phyloP scores from a whole-genome alignment of 2,888 invertebrate genomes.

The Physocephala rufipes region DNA sequence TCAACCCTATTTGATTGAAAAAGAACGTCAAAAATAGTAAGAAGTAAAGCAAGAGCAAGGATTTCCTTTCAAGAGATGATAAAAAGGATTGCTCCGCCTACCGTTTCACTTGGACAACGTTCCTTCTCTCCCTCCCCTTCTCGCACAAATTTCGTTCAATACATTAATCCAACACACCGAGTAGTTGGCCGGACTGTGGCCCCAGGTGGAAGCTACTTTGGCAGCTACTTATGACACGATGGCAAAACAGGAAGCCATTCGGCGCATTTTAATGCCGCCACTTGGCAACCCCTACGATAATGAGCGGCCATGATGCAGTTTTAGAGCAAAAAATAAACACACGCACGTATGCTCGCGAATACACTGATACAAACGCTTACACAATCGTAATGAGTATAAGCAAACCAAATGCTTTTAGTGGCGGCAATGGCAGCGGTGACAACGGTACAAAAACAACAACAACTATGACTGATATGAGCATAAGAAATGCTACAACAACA shows the following conservation, averaged over 20 bases:
- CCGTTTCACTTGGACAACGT: not conserved
- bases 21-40: too few relatives aligned
- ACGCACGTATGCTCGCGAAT: not conserved
- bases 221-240: constrained; percentile 37
- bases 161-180: not conserved
- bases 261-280: constrained; percentile 38
- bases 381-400: not conserved
- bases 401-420: not conserved
- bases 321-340: constrained; percentile 18
- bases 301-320: constrained; percentile 36
- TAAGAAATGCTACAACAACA: not conserved
- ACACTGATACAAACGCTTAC: constrained; percentile 4
- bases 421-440: not conserved
- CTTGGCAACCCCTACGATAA: constrained; percentile 36
- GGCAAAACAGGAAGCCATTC: constrained; percentile 34
- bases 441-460: not conserved
- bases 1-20: too few relatives aligned
- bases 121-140: not conserved
- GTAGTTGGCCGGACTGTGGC: not conserved
- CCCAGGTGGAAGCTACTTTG: constrained; percentile 36
- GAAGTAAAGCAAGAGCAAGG: not conserved
- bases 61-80: not conserved
- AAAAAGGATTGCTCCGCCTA: not conserved
- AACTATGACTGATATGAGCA: not conserved
- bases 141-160: too few relatives aligned